Base-by-base conservation (phyloP, 2,888 invertebrate genomes). In the Meteorus colon region DNA sequence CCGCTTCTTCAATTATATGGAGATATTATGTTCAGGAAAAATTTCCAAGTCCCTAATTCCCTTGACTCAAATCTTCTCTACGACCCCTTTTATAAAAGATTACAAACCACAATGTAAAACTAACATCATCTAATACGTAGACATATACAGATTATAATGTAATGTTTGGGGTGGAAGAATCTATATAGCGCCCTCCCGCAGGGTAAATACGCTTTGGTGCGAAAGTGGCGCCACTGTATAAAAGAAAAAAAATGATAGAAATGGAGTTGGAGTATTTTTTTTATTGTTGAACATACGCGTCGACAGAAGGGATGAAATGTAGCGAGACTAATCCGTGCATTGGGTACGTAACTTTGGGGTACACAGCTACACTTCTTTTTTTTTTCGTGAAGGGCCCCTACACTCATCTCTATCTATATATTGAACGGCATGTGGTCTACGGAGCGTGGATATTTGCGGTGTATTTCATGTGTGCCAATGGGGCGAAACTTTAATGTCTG, bases 271-370 rank as follows among this genome's bases (percentile, higher is more conserved):
- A 45, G 62, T 68, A 41, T 67, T 71, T 68, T 73, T 67, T 73
- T 63, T 66, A 73, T 68, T 59, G 27, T 62, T 62, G 78, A 84
- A 85, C 87, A 87, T 88, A 88, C 88, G 87, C 86, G 84, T 81
- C 84, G 87, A 87, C 88, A 88, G 85, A 88, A 89, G 88, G 89
- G 88, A 83, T 84, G 84, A 88, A 89, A 89, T 88, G 89, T 88
- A 88, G 87, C 88, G 87, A 85, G 81, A 85, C 88, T 89, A 88
- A 89, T 88, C 88, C 87, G 78, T 84, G 83, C 78, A 79, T 76
- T 80, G n/a, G 55, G 19, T 55, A 48, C 1, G 4, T 48, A 55
- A 55, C 55, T 2, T 19, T 19, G 77, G 69, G 72, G 37, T 8
- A 34, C 45, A 55, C 66, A 48, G 41, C 51, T 62, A 48, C 48